Evolutionary conservation across 2,113 vertebrate species (phyloP).

Genomic region (Notarius lentiginosus): DNA sequence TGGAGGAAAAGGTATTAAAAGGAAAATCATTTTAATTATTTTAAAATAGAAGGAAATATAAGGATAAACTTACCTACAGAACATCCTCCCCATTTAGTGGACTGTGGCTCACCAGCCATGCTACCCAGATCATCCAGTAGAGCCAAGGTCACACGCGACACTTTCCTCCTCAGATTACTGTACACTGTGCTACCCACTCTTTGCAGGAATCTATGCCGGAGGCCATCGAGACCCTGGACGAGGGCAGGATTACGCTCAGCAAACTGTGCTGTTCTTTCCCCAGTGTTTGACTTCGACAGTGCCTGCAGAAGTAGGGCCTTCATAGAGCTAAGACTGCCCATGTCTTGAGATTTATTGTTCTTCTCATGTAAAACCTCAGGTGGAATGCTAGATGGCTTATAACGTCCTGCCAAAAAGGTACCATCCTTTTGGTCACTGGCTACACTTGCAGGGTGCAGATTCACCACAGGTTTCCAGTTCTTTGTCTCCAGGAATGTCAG

Average conservation of each 20-base stretch:
- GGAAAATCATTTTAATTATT: neutral
- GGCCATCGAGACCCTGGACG: slow-evolving; percentile 75
- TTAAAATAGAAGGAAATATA: neutral
- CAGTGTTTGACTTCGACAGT: slow-evolving; percentile 69
- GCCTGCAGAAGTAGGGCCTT: slow-evolving; percentile 75
- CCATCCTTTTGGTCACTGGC: slow-evolving; percentile 54
- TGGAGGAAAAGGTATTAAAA: neutral
- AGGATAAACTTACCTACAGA: slow-evolving; percentile 76
- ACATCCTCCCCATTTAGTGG: slow-evolving; percentile 74
- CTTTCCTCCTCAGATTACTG: slow-evolving; percentile 77
- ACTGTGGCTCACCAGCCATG: slow-evolving; percentile 74
- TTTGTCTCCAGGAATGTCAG: slow-evolving; percentile 75
- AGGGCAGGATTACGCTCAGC: slow-evolving; percentile 71
- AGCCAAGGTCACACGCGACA: slow-evolving; percentile 77
- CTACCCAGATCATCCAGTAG: slow-evolving; percentile 81
- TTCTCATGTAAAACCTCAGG: slow-evolving; percentile 64
- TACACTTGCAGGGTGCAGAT: slow-evolving; percentile 71
- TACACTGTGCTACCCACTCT: slow-evolving; percentile 82
- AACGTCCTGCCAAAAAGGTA: slow-evolving; percentile 58
- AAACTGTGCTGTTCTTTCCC: slow-evolving; percentile 58
- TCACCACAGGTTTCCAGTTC: slow-evolving; percentile 83
- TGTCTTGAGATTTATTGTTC: slow-evolving; percentile 54
- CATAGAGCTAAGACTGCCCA: slow-evolving; percentile 62
- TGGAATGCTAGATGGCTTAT: slow-evolving; percentile 73
- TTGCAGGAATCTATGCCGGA: slow-evolving; percentile 75